phyloP scores from a whole-genome alignment of 2,113 vertebrate genomes.

The Cyprinus carpio region DNA sequence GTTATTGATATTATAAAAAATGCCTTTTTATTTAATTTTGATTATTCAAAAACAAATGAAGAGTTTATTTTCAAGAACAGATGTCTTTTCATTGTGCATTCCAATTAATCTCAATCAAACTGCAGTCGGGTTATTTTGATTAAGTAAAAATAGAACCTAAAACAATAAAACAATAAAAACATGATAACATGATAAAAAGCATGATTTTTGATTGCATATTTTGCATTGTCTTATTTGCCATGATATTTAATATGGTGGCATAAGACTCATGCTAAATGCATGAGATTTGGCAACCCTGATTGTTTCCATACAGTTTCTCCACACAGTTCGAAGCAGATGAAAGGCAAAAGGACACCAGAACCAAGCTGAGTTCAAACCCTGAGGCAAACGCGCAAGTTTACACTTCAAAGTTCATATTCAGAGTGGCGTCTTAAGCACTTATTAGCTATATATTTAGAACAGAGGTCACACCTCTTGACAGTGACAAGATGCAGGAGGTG shows the following conservation, averaged over 20 bases:
- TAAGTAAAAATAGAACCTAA: too few species aligned
- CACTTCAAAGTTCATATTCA: conserved; percentile 8
- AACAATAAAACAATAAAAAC: too few species aligned
- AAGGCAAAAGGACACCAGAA: conserved; percentile 2
- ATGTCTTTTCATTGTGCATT: too few species aligned
- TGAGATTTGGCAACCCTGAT: not conserved
- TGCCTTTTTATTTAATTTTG: not conserved
- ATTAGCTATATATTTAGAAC: conserved; percentile 10
- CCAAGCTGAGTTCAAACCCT: not conserved
- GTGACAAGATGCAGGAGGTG: not conserved
- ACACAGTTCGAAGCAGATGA: not conserved
- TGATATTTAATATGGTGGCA: too few species aligned
- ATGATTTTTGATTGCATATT: not conserved
- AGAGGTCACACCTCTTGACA: conserved; percentile 19
- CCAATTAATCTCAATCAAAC: too few species aligned
- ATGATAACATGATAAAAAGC: not conserved
- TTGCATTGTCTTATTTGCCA: not conserved
- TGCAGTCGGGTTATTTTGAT: too few species aligned
- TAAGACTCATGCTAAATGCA: not conserved
- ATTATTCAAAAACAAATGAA: not conserved
- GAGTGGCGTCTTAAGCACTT: not conserved
- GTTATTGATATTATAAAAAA: not conserved
- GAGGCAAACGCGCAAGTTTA: not conserved
- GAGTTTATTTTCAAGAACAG: too few species aligned
- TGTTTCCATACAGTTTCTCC: not conserved